Conservation (phyloP, 1,140 invertebrate species). For the Atta texana region DNA sequence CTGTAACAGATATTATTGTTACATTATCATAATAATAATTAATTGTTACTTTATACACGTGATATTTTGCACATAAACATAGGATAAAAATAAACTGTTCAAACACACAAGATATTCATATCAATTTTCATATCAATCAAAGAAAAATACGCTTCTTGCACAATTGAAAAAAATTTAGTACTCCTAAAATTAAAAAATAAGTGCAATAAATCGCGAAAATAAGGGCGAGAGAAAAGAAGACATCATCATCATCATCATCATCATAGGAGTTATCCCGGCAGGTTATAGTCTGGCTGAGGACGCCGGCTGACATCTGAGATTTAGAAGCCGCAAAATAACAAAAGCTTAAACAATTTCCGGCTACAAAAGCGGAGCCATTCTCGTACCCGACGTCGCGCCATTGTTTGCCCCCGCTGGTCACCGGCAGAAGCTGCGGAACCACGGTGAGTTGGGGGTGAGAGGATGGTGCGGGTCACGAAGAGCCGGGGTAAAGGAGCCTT, state of each 20-base stretch:
- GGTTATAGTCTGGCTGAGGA: constrained; percentile 25
- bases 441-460: constrained; percentile 8
- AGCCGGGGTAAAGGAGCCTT: constrained; percentile 48
- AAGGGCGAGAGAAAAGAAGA: constrained; percentile 20
- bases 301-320: constrained; percentile 78
- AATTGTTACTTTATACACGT: neutral
- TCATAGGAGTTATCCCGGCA: constrained; percentile 3
- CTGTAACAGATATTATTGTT: neutral
- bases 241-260: no score
- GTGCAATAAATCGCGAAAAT: neutral
- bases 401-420: constrained; percentile 72
- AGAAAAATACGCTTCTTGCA: neutral
- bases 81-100: neutral
- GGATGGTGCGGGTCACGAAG: constrained; percentile 35
- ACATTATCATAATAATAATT: constrained; percentile 5
- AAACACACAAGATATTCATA: neutral
- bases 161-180: neutral
- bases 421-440: constrained; percentile 42
- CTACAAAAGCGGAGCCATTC: constrained; percentile 77
- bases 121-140: neutral
- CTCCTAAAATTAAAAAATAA: neutral
- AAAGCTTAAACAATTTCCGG: constrained; percentile 82
- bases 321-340: constrained; percentile 82
- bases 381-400: constrained; percentile 71
- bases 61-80: neutral